phyloP scores from a whole-genome alignment of 2,113 vertebrate species.

The Embiotoca jacksoni region DNA sequence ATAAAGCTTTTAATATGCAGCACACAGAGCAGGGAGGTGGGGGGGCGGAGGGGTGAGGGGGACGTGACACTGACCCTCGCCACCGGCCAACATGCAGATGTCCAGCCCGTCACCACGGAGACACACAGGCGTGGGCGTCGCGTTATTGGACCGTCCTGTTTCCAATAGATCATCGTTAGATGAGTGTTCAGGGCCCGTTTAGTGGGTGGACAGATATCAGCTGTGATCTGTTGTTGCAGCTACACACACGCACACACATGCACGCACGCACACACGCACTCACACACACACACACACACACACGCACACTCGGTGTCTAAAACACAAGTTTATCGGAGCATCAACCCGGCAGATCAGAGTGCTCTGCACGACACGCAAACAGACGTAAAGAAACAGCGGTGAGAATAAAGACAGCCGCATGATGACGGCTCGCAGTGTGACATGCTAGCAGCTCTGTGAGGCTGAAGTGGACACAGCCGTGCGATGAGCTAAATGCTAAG shows the following conservation, averaged over 20 bases:
- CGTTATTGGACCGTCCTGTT: conserved; percentile 80
- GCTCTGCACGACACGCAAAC: too few relatives aligned
- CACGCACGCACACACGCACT: conserved; percentile 80
- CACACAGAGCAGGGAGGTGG: conserved; percentile 82
- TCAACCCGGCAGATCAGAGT: too few relatives aligned
- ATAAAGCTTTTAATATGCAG: conserved; percentile 99
- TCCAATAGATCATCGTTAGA: conserved; percentile 87
- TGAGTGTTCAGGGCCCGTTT: conserved; percentile 89
- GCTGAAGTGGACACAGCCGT: too few relatives aligned
- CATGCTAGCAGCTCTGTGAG: too few relatives aligned
- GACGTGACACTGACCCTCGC: conserved; percentile 81
- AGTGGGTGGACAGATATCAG: conserved; percentile 80
- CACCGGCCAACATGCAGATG: conserved; percentile 23
- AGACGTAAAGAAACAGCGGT: too few relatives aligned
- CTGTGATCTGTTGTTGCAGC: conserved; percentile 52
- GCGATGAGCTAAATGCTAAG: too few relatives aligned
- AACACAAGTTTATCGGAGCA: too few relatives aligned
- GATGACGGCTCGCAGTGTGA: too few relatives aligned
- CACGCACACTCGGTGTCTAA: background rate
- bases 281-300: conserved; percentile 67
- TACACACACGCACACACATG: conserved; percentile 81
- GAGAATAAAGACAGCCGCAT: too few relatives aligned
- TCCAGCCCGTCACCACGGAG: conserved; percentile 82
- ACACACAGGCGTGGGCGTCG: conserved; percentile 57
- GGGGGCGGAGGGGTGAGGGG: conserved; percentile 41